Evolutionary conservation across 2,113 vertebrate species (phyloP).

Genomic region (Salvelinus alpinus): DNA sequence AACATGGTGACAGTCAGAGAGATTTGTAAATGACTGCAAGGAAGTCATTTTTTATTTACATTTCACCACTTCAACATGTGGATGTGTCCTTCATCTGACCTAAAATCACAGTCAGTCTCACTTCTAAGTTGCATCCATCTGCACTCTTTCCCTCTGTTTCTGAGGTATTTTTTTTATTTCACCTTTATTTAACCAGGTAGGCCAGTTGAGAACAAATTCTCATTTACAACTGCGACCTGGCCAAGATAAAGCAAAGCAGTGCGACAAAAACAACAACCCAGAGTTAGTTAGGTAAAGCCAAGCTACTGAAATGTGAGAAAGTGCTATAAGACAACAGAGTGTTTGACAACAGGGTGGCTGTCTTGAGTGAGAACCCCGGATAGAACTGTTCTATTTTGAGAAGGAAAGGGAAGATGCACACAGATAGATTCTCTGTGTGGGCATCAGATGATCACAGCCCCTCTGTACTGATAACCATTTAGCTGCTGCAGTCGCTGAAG

Average conservation of each 20-base stretch:
- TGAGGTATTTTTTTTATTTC: neutral
- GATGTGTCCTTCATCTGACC: neutral
- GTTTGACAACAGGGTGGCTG: conserved; percentile 5
- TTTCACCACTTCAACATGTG: conserved; percentile 2
- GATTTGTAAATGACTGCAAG: neutral
- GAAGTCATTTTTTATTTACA: conserved; percentile 21
- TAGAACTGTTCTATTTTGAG: conserved; percentile 39
- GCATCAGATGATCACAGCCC: conserved; percentile 14
- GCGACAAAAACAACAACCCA: no score
- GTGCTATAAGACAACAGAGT: conserved; percentile 1
- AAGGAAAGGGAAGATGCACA: conserved; percentile 15
- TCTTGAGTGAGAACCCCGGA: conserved; percentile 25
- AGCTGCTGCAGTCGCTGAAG: conserved; percentile 4
- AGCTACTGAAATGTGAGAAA: no score
- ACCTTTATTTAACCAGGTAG: no score
- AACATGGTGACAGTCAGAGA: neutral
- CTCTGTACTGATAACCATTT: conserved; percentile 23
- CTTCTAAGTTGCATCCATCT: conserved; percentile 3
- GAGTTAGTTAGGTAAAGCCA: no score
- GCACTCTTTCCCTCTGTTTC: conserved; percentile 8
- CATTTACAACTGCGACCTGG: no score
- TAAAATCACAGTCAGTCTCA: neutral
- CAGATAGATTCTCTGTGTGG: neutral
- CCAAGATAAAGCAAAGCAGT: no score
- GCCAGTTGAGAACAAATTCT: no score